These are phyloP conservation scores for Acromyrmex heyeri DNA, from an alignment of 1,140 invertebrate species.

Conservation along the genomic window DNA sequence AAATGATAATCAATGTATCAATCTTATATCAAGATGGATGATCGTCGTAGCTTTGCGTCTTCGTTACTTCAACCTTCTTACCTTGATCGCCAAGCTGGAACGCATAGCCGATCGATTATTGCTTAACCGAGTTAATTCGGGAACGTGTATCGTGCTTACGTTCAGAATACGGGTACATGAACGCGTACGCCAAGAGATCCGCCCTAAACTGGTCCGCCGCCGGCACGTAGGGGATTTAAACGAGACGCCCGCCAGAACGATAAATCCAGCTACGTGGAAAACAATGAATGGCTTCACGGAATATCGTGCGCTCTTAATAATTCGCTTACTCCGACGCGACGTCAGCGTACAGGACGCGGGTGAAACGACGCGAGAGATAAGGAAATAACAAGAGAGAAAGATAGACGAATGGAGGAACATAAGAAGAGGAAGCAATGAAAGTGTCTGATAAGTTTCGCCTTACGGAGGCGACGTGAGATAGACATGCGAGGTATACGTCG, in stretches of 20 bases:
- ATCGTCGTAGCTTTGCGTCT: constrained; percentile 11
- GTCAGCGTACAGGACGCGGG: constrained; percentile 22
- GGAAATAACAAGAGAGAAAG: not conserved
- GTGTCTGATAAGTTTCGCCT: constrained; percentile 38
- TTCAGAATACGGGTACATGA: constrained; percentile 54
- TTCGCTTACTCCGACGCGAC: constrained; percentile 38
- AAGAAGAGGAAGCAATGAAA: not conserved
- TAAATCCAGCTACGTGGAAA: constrained; percentile 63
- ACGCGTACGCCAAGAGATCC: constrained; percentile 49
- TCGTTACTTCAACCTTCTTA: constrained; percentile 43
- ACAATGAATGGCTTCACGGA: constrained; percentile 38
- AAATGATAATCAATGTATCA: not conserved
- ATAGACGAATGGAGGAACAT: not conserved
- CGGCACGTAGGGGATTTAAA: constrained; percentile 35
- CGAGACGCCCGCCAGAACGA: constrained; percentile 51
- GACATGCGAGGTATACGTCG: not conserved
- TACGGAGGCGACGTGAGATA: constrained; percentile 2
- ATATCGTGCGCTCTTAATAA: constrained; percentile 48
- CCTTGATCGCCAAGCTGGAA: constrained; percentile 31
- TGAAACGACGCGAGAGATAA: not conserved
- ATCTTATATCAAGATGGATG: not conserved
- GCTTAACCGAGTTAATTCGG: constrained; percentile 67
- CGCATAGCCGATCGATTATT: constrained; percentile 47
- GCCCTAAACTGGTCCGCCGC: constrained; percentile 69
- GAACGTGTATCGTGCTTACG: constrained; percentile 65